Evolutionary conservation across 2,113 vertebrate genomes (phyloP).

Genomic region (Chionodraco myersi): DNA sequence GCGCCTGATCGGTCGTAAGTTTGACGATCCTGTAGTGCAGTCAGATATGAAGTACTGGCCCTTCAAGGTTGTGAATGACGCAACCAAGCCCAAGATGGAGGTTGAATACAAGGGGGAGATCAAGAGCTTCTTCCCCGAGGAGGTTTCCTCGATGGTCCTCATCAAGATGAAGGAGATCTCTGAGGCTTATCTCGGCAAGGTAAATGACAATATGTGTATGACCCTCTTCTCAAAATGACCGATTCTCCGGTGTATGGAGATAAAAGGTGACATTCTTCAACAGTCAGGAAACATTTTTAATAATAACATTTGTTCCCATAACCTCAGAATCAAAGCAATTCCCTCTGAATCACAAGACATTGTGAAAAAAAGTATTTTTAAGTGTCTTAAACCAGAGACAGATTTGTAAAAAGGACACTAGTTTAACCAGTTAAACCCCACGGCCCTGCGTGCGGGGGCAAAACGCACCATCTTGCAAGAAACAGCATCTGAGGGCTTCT

Average conservation of each 20-base stretch:
- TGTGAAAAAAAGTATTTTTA: background rate
- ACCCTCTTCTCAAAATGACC: background rate
- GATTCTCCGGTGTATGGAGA: background rate
- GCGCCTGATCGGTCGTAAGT: constrained; percentile 91
- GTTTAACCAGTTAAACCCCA: background rate
- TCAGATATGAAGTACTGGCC: constrained; percentile 95
- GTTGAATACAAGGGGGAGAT: constrained; percentile 92
- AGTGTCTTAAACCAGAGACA: background rate
- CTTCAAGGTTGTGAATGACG: constrained; percentile 90
- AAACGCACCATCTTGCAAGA: no score
- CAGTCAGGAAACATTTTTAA: background rate
- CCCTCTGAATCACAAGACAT: background rate
- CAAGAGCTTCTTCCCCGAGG: constrained; percentile 90
- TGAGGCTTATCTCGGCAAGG: constrained; percentile 92
- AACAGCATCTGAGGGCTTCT: no score
- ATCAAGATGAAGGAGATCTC: constrained; percentile 95
- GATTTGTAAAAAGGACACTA: background rate
- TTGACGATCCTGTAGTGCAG: constrained; percentile 90
- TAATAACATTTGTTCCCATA: background rate
- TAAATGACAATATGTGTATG: constrained; percentile 41
- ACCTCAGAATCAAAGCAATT: background rate
- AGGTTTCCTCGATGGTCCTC: constrained; percentile 94
- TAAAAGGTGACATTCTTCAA: background rate
- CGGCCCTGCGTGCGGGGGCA: no score
- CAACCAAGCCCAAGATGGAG: constrained; percentile 89